Evolutionary conservation across 2,113 vertebrate species (phyloP), one percentile per base, ranked within the genome.

Genomic region (Spea multiplicata): DNA sequence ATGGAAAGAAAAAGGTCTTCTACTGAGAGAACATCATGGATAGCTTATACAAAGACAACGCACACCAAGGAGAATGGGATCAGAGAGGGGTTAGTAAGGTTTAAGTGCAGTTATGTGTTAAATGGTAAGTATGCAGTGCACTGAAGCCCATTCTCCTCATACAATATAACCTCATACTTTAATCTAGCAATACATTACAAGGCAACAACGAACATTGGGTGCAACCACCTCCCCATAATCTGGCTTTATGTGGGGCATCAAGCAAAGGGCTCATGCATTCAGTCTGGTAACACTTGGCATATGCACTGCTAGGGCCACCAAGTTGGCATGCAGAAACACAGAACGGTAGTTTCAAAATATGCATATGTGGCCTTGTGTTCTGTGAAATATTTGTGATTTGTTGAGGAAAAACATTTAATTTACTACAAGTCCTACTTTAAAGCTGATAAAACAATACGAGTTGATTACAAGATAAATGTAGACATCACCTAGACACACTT

Each of bases 171-270:
- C 82, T 83, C 84, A 76, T 14, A 81, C 84, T 84, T 81, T 80
- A 74, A 86, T 88, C 92, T 89, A 92, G 93, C 93, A 93, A 92
- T 90, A 94, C 93, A 88, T 89, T 85, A 93, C 90, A 91, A 89
- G 90, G 91, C 93, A 68, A 96, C 93, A 91, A 92, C 86, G 89
- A 86, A 91, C 92, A 89, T 90, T 88, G 87, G 90, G 90, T 94
- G 92, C 93, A 94, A 76, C 74, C 94, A 96, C 95, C 94, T 97
- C 96, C 97, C 95, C 94, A 83, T 93, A 92, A 93, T 96, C 96
- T 96, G 96, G 97, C 94, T 95, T 96, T 90, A 93, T 97, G 97
- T 98, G 96, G 96, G 96, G 96, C 96, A 95, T 94, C 93, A 96
- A 95, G 95, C 95, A 95, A 45, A 91, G 92, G 93, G 86, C 82